Evolutionary conservation across 2,113 vertebrate genomes (phyloP).

Genomic region (Seriola dumerili): DNA sequence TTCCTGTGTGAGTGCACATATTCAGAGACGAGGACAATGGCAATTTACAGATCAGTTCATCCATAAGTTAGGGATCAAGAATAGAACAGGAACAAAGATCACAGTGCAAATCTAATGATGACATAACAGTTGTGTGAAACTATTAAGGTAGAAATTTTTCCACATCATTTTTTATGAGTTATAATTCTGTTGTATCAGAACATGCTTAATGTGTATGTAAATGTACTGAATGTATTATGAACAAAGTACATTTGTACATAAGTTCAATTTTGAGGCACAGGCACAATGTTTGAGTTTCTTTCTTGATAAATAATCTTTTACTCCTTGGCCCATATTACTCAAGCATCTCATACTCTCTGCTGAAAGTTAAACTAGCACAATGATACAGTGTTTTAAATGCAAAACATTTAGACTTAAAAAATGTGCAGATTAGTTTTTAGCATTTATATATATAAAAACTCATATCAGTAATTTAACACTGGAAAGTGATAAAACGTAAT

Average conservation of each 20-base stretch:
- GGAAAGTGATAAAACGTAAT: not conserved
- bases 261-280: not conserved
- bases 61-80: rapidly evolving
- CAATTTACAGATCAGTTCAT: not conserved
- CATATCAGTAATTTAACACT: not conserved
- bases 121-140: not conserved
- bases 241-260: too few relatives aligned
- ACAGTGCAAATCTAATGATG: not conserved
- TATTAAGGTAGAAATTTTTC: not conserved
- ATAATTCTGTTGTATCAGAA: too few relatives aligned
- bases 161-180: too few relatives aligned
- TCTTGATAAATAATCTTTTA: not conserved
- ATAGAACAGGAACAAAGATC: not conserved
- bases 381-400: too few relatives aligned
- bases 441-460: too few relatives aligned
- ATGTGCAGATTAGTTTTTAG: too few relatives aligned
- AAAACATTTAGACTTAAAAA: too few relatives aligned
- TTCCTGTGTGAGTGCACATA: not conserved
- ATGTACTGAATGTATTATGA: not conserved
- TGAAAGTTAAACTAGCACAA: not conserved
- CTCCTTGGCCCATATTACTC: not conserved
- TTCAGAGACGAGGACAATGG: not conserved
- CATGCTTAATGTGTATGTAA: not conserved
- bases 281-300: not conserved
- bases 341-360: not conserved